Base-by-base conservation (phyloP, 2,888 invertebrate species). In the Caprella mutica region DNA sequence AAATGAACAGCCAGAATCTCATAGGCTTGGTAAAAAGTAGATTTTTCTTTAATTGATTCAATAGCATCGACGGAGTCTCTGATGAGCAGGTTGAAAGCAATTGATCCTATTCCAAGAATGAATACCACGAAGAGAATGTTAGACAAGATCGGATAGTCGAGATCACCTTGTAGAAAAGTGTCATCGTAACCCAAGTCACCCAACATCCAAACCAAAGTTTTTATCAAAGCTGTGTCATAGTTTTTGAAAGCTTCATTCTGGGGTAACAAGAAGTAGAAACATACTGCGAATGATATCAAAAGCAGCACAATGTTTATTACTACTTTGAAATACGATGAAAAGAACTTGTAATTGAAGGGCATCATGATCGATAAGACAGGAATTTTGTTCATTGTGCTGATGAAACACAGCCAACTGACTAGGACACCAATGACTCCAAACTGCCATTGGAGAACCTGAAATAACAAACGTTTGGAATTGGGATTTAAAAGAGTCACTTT, bases 101-200 rank as follows among this genome's bases (percentile, higher is more conserved):
- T 27, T 5, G 35, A 52, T 1, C 53, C 56, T 23, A 59, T 33
- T 27, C 52, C 53, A 35, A 44, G 43, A 1, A 59, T 40, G 43
- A 59, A 56, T 5, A 56, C 29, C 8, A 56, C 26, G 50, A 56
- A 59, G 8, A 59, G 40, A 6, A 40, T 26, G 26, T 48, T 56
- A 2, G 52, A 26, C 14, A 56, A 39, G 38, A 42, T 6, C 17
- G 56, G 56, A 24, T 56, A 59, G 21, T 29, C 24, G 9, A 53
- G 23, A 6, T 27, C 23, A 23, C 43, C 55, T 3, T 38, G 5
- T 3, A 42, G 33, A 38, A 60, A 60, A 4, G 50, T 56, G 24
- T 56, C 56, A 21, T 60, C 54, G 29, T 60, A 60, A 12, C 24
- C 51, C 6, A 56, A 29, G 33, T 60, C 56, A 5, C 60, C 60